A percentile compares a stretch with the other conserved stretches of the same genome.
phyloP scores from a whole-genome alignment of 1,140 invertebrate genomes.

The Himalopsyche phryganea region DNA sequence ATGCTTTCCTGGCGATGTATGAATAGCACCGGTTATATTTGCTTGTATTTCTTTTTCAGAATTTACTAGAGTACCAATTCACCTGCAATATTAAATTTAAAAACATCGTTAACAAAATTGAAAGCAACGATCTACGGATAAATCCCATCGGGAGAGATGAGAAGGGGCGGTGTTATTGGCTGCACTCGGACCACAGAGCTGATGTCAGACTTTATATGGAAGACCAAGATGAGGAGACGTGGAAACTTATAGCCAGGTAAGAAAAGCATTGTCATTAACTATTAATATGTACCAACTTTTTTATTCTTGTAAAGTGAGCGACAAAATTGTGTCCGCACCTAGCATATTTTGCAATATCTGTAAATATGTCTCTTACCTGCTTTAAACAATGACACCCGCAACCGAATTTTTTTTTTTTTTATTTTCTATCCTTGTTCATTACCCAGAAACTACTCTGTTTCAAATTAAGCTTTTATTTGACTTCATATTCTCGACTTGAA shows the following conservation, averaged over 20 bases:
- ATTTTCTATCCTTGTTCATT: too few species aligned
- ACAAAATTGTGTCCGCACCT: too few species aligned
- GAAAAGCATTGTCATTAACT: slow-evolving; percentile 26
- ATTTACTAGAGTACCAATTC: slow-evolving; percentile 90
- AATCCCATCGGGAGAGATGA: slow-evolving; percentile 88
- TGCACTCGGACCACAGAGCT: slow-evolving; percentile 81
- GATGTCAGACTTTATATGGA: slow-evolving; percentile 91
- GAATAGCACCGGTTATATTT: too few species aligned
- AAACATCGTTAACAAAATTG: slow-evolving; percentile 79
- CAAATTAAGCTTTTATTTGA: too few species aligned
- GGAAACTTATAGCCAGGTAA: slow-evolving; percentile 88
- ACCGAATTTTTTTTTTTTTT: too few species aligned
- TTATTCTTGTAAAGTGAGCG: too few species aligned
- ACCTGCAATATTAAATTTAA: slow-evolving; percentile 93
- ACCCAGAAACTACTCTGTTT: too few species aligned
- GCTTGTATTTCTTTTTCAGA: slow-evolving; percentile 62
- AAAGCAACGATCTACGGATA: slow-evolving; percentile 74
- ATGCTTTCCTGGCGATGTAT: too few species aligned
- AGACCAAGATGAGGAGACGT: slow-evolving; percentile 93
- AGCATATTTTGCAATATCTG: too few species aligned
- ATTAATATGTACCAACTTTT: neutral
- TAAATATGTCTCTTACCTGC: too few species aligned
- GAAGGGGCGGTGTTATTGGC: slow-evolving; percentile 88
- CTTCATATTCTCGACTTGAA: too few species aligned
- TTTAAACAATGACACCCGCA: too few species aligned